A percentile compares a stretch with the other conserved stretches of the same genome.
phyloP scores from a whole-genome alignment of 2,113 vertebrate genomes.

The Spizaetus ornatus region DNA sequence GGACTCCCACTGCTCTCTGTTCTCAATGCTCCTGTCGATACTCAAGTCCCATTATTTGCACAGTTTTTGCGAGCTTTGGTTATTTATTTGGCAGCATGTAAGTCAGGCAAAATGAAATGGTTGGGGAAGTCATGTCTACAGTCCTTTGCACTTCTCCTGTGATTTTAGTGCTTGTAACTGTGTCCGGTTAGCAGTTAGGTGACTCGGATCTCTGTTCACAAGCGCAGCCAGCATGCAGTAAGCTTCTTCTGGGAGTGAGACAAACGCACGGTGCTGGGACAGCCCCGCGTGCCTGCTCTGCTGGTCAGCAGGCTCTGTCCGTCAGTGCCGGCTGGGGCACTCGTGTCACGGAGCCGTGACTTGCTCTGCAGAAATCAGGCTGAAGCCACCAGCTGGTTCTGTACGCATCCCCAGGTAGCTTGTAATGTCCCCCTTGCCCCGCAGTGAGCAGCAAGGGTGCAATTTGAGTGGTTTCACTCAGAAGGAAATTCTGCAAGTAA shows the following conservation, averaged over 20 bases:
- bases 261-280: fast-evolving
- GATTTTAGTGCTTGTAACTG: neutral
- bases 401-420: neutral
- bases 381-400: neutral
- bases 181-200: neutral
- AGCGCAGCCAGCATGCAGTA: too few species aligned
- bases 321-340: neutral
- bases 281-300: neutral
- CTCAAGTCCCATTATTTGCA: fast-evolving
- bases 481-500: neutral
- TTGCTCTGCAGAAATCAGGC: neutral
- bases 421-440: neutral
- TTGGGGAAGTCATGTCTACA: neutral
- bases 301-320: neutral
- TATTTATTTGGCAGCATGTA: neutral
- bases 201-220: neutral
- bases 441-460: neutral
- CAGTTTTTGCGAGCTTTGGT: neutral
- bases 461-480: neutral
- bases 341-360: fast-evolving
- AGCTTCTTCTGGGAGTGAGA: neutral
- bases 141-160: neutral
- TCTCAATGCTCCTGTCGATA: neutral
- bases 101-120: neutral
- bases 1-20: neutral